Evolutionary conservation across 35 echinoderm and acorn worm species (phyloP).

Genomic region (Heliocidaris tuberculata): DNA sequence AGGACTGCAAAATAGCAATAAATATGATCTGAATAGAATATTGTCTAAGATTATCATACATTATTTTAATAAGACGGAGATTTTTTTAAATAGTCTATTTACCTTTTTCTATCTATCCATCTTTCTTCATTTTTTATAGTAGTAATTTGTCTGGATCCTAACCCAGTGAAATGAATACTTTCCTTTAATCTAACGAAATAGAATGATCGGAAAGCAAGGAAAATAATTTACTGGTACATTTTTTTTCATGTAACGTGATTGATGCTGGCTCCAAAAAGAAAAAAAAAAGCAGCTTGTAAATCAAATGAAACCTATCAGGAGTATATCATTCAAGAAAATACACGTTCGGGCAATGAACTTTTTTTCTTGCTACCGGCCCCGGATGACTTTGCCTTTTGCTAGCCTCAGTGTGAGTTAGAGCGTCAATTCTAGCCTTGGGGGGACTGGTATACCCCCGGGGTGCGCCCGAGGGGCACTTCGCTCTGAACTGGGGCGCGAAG

Average conservation of each 20-base stretch:
- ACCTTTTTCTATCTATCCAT: too few relatives aligned
- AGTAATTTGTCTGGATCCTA: too few relatives aligned
- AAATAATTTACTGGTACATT: too few relatives aligned
- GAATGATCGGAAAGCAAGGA: too few relatives aligned
- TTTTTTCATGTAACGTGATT: neutral
- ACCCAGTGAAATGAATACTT: too few relatives aligned
- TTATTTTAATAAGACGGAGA: too few relatives aligned
- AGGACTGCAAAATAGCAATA: too few relatives aligned
- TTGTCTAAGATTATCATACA: too few relatives aligned
- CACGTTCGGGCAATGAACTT: constrained; percentile 27
- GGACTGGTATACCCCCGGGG: neutral
- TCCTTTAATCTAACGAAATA: too few relatives aligned
- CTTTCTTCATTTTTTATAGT: too few relatives aligned
- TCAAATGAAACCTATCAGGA: neutral
- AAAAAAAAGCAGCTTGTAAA: neutral
- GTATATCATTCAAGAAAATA: neutral
- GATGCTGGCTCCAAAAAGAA: neutral
- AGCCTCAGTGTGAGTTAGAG: neutral
- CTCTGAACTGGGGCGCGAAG: constrained; percentile 17
- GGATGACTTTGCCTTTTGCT: neutral
- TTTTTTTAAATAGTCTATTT: too few relatives aligned
- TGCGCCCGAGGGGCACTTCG: neutral
- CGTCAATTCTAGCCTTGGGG: neutral
- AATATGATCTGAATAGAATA: too few relatives aligned
- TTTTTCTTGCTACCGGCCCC: neutral